A percentile compares a stretch with the other conserved stretches of the same genome.
These are phyloP conservation scores for Actinemys pallida DNA, from an alignment of 2,113 vertebrate genomes.

Conservation along the genomic window DNA sequence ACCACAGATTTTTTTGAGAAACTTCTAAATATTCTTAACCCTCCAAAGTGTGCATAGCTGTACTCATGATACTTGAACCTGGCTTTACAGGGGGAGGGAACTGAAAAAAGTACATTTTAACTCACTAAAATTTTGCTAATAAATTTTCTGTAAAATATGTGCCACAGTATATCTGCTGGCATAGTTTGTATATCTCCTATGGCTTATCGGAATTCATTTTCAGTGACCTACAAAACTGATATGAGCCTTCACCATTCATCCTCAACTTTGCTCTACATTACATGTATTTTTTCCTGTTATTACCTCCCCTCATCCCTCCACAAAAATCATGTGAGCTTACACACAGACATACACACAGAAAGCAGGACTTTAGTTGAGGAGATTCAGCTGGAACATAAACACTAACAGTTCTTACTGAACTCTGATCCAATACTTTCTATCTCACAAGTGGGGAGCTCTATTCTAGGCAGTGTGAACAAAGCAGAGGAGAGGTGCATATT, in stretches of 20 bases:
- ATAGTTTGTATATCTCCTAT: neutral
- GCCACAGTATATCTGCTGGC: neutral
- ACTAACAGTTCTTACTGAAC: neutral
- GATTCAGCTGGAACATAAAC: neutral
- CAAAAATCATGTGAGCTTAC: neutral
- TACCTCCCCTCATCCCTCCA: neutral
- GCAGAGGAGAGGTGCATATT: no score
- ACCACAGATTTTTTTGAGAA: neutral
- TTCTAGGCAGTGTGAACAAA: no score
- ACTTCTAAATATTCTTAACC: neutral
- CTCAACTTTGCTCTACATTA: neutral
- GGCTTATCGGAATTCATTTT: neutral
- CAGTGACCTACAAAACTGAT: neutral
- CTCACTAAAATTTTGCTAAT: neutral
- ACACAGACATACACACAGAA: neutral
- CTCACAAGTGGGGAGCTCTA: neutral
- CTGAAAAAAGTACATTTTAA: neutral
- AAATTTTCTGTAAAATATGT: neutral
- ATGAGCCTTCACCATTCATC: neutral
- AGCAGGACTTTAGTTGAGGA: neutral
- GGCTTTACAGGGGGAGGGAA: neutral
- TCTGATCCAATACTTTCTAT: neutral
- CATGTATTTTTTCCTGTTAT: neutral
- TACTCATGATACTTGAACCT: rapidly evolving
- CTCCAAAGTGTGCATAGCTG: neutral